Percentiles rank a stretch among this genome's conserved stretches.
phyloP scores from a whole-genome alignment of 2,113 vertebrate genomes.

The Dascyllus trimaculatus region DNA sequence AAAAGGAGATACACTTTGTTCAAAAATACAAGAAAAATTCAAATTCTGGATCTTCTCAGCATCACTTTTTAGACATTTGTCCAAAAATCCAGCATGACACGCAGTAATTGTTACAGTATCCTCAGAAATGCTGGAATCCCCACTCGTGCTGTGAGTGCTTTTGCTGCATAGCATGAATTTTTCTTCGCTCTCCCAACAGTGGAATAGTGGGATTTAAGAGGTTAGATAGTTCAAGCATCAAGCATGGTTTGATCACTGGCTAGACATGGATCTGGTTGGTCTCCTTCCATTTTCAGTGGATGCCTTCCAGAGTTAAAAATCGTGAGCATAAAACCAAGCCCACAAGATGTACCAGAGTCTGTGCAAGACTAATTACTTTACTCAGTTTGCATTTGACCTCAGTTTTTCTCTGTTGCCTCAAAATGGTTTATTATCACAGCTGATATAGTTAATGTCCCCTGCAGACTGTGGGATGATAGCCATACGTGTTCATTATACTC shows the following conservation, averaged over 20 bases:
- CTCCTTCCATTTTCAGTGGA: neutral
- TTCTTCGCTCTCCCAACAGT: neutral
- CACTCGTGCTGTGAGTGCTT: neutral
- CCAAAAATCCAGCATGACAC: neutral
- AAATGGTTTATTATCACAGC: slow-evolving; percentile 30
- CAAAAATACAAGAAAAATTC: neutral
- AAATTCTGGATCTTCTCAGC: neutral
- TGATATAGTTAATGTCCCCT: slow-evolving; percentile 21
- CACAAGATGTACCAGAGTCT: neutral
- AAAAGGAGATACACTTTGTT: neutral
- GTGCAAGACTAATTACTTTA: slow-evolving; percentile 17
- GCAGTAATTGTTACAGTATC: neutral
- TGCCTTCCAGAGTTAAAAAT: slow-evolving; percentile 24
- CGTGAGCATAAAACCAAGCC: neutral
- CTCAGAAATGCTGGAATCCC: slow-evolving; percentile 9
- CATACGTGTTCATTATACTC: slow-evolving; percentile 8
- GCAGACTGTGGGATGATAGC: slow-evolving; percentile 5
- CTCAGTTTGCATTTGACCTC: slow-evolving; percentile 20
- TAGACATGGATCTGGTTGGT: neutral
- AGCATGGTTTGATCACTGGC: slow-evolving; percentile 21
- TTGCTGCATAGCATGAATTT: neutral
- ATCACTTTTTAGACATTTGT: neutral
- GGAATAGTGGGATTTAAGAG: neutral
- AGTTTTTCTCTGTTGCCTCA: slow-evolving; percentile 14
- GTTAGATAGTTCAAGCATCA: slow-evolving; percentile 13